Conservation (phyloP, 2,113 vertebrate species). For the Plotosus lineatus region DNA sequence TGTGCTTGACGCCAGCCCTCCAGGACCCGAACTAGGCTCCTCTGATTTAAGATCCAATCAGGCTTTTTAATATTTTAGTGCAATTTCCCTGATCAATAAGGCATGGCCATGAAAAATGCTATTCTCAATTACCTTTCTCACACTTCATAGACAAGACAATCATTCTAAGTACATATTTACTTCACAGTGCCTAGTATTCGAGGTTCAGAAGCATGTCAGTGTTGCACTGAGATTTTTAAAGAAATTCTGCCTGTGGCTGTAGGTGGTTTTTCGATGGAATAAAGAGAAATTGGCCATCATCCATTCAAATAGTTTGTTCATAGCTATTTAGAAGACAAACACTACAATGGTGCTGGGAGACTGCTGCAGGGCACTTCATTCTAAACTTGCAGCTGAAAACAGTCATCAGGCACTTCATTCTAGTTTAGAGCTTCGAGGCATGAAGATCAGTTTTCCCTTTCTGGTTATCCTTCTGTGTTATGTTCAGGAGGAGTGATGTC, state of each 20-base stretch:
- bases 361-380: slow-evolving; percentile 49
- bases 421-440: slow-evolving; percentile 51
- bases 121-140: background rate
- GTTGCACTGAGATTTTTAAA: background rate
- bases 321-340: slow-evolving; percentile 35
- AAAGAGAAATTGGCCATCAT: slow-evolving; percentile 23
- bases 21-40: background rate
- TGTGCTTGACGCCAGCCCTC: background rate
- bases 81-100: slow-evolving; percentile 61
- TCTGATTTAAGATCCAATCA: slow-evolving; percentile 54
- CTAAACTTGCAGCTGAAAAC: slow-evolving; percentile 55
- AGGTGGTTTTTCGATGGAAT: slow-evolving; percentile 30
- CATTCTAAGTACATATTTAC: slow-evolving; percentile 22
- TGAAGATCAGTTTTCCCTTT: slow-evolving; percentile 39
- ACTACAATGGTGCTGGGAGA: slow-evolving; percentile 34
- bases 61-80: slow-evolving; percentile 56
- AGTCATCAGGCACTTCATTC: slow-evolving; percentile 55
- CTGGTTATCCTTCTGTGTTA: slow-evolving; percentile 52
- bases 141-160: slow-evolving; percentile 15
- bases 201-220: slow-evolving; percentile 28
- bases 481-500: slow-evolving; percentile 42
- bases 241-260: slow-evolving; percentile 30
- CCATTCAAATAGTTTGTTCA: slow-evolving; percentile 26
- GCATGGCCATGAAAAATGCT: slow-evolving; percentile 44
- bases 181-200: slow-evolving; percentile 10